phyloP scores from a whole-genome alignment of 2,113 vertebrate species.

The Manacus vitellinus region DNA sequence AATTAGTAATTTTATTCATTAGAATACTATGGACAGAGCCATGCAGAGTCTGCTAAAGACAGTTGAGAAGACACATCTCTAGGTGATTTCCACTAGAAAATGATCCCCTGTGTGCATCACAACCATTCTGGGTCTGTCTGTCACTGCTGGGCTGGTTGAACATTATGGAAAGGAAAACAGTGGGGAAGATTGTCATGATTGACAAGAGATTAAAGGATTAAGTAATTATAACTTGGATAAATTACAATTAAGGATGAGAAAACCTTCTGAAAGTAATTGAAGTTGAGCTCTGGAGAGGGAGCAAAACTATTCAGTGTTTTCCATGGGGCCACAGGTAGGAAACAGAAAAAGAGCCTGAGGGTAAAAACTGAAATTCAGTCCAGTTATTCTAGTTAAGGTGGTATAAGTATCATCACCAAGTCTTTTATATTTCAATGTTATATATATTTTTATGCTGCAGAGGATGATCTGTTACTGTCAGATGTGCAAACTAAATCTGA shows the following conservation, averaged over 20 bases:
- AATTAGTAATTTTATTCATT: neutral
- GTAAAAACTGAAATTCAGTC: neutral
- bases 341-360: neutral
- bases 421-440: neutral
- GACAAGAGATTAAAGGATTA: slow-evolving; percentile 35
- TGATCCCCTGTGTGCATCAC: neutral
- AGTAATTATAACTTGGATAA: slow-evolving; percentile 2
- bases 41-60: neutral
- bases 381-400: neutral
- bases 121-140: neutral
- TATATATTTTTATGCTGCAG: neutral
- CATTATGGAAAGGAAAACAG: neutral
- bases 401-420: neutral
- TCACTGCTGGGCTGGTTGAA: neutral
- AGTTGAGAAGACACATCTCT: neutral
- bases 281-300: neutral
- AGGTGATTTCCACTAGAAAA: neutral
- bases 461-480: neutral
- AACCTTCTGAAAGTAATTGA: neutral
- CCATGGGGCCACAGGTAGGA: neutral
- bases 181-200: neutral
- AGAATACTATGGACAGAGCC: neutral
- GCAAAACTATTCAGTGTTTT: neutral
- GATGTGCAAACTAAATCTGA: neutral
- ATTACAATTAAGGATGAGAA: neutral